Evolutionary conservation across 1,140 invertebrate species (phyloP), one percentile per base, ranked within the genome.

Genomic region (Bombus consobrinus): DNA sequence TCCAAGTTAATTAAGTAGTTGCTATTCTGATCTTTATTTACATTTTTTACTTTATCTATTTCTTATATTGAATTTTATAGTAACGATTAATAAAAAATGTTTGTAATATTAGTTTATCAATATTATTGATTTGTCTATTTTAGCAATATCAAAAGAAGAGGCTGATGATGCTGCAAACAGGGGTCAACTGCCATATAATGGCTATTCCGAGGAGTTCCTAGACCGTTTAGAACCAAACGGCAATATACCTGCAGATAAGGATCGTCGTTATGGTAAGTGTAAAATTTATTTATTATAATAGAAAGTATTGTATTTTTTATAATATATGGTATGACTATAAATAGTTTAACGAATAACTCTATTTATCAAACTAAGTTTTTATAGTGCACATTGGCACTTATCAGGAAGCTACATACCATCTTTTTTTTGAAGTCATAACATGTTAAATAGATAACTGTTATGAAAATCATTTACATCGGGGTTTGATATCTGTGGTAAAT

Each of bases 181-280:
- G 94, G 96, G 96, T 90, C 97, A 97, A 95, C 96, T 97, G 93
- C 96, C 97, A 87, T 98, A 98, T 95, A 98, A 98, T 96, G 98
- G 98, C 81, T 98, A 98, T 96, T 98, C 97, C 77, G 98, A 98
- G 92, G 98, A 98, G 96, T 98, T 98, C 96, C 96, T 98, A 94
- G 98, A 98, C 95, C 96, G 98, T 92, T 96, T 98, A 90, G 98
- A 98, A 95, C 97, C 97, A 92, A 98, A 98, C 96, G 98, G 97
- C 90, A 98, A 98, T 95, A 97, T 97, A 95, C 96, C 97, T 92
- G 94, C 95, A 87, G 96, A 96, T 89, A 96, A 96, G 94, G 94
- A 96, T 90, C 95, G 93, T 82, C 91, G 92, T 88, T 95, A 94
- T 90, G 94, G 94, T 95, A 66, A 90, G 90, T 89, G 47, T n/a